These are phyloP conservation scores for Rhyacophila evoluta DNA, from an alignment of 2,888 invertebrate species.

Conservation along the genomic window DNA sequence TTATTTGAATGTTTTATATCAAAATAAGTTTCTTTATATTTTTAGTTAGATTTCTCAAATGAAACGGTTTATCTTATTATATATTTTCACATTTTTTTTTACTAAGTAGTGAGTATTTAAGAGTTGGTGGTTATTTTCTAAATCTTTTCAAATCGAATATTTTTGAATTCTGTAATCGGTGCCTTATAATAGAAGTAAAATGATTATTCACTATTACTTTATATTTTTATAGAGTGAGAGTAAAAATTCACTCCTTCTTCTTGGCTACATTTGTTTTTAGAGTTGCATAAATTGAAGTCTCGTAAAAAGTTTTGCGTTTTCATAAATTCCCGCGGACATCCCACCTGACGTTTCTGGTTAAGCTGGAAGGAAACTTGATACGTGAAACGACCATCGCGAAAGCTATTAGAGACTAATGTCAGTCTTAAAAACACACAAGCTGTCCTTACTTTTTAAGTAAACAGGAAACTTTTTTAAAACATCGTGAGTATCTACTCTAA, in stretches of 20 bases:
- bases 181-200: no score
- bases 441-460: neutral
- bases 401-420: neutral
- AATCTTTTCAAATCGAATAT: no score
- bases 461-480: neutral
- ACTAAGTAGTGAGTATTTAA: no score
- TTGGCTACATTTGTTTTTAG: neutral
- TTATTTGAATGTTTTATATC: no score
- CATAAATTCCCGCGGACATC: neutral
- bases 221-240: neutral
- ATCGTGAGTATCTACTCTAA: neutral
- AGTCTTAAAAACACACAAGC: neutral
- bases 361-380: neutral
- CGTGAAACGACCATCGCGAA: neutral
- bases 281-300: neutral
- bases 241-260: neutral
- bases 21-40: no score
- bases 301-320: slow-evolving; percentile 1
- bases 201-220: no score
- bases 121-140: no score
- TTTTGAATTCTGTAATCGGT: no score
- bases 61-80: no score
- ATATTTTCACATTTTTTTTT: no score
- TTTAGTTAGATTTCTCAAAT: no score
- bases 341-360: neutral